These are phyloP conservation scores for Cryptotis parvus DNA, from an alignment of 2,113 vertebrate genomes.

Conservation along the genomic window DNA sequence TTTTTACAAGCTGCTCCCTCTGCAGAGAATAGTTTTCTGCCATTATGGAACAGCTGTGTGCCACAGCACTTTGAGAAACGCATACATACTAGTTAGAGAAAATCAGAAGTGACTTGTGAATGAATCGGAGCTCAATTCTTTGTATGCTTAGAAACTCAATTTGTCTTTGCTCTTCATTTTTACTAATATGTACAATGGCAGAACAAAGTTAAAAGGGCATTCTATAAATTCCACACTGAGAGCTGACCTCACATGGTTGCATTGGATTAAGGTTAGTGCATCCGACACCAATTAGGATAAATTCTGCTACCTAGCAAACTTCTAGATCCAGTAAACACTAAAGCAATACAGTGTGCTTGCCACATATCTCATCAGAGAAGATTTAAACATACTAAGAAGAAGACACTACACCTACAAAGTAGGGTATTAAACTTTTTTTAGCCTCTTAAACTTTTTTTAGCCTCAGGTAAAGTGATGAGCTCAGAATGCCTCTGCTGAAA, in stretches of 20 bases:
- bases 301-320: background rate
- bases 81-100: background rate
- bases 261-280: background rate
- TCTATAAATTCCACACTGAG: too few species aligned
- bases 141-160: background rate
- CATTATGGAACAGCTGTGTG: too few species aligned
- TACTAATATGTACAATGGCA: background rate
- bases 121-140: background rate
- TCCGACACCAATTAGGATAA: background rate
- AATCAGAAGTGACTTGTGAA: background rate
- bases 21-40: rapidly evolving
- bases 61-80: background rate
- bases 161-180: background rate
- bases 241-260: background rate
- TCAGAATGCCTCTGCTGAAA: background rate
- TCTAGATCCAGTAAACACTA: background rate
- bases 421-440: background rate
- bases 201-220: background rate
- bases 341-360: background rate
- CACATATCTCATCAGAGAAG: background rate
- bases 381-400: background rate
- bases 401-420: background rate
- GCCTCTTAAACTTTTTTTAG: too few species aligned
- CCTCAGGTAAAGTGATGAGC: background rate
- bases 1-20: rapidly evolving